Base-by-base conservation (phyloP, 2,888 invertebrate genomes). In the Endotricha flammealis region DNA sequence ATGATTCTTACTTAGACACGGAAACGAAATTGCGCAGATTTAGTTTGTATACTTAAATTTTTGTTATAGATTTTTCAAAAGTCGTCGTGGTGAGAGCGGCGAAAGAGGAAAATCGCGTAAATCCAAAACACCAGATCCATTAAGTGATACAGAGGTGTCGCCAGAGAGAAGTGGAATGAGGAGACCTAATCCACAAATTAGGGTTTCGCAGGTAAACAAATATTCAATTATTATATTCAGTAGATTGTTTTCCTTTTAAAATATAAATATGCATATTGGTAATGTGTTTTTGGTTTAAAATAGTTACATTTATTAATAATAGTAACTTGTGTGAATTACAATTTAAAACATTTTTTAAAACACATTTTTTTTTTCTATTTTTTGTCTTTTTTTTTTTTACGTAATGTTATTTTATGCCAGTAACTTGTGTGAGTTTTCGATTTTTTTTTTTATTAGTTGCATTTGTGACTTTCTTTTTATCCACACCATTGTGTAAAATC, bases 21-120 rank as follows among this genome's bases (percentile, higher is more conserved):
- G n/a, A n/a, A n/a, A n/a, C n/a, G n/a, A n/a, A n/a, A n/a, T n/a
- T n/a, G n/a, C n/a, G n/a, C n/a, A n/a, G n/a, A n/a, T n/a, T n/a
- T n/a, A n/a, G n/a, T n/a, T n/a, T n/a, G n/a, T n/a, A n/a, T n/a
- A n/a, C n/a, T n/a, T n/a, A n/a, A n/a, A n/a, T n/a, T n/a, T n/a
- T n/a, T n/a, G n/a, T 20, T 9, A 7, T 13, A 29, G 25, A 24
- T 96, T 96, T 79, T 96, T 96, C 77, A 92, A 93, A 14, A 92
- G 94, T 59, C 95, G 95, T 69, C 90, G 93, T 24, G 91, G 91
- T 11, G 90, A 91, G 57, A 92, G 91, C 48, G 91, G 90, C 10
- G 92, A 93, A 25, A 87, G 91, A 5, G 80, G 82, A 1, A 91
- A 91, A 50, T 78, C 90, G 0, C 71, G 85, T n/a, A 93, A 93